These are phyloP conservation scores for Uromys caudimaculatus DNA, from an alignment of 2,797 vertebrate genomes.

Conservation along the genomic window DNA sequence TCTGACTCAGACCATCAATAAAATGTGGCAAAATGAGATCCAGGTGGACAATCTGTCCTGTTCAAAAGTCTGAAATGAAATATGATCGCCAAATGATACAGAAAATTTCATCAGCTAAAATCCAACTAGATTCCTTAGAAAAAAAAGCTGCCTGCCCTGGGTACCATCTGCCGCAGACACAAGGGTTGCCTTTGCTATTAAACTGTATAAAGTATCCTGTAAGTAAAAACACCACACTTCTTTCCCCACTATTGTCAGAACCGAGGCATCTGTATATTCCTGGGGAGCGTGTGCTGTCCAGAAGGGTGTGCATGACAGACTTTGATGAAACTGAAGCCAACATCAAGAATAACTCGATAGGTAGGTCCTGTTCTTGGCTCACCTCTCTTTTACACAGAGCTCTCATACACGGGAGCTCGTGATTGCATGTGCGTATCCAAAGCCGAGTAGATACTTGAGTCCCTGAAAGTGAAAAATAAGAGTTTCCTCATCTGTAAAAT, in stretches of 20 bases:
- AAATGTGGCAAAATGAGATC: slow-evolving; percentile 89
- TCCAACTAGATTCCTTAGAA: slow-evolving; percentile 71
- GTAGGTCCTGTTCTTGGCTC: neutral
- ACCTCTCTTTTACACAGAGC: neutral
- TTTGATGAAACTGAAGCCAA: slow-evolving; percentile 67
- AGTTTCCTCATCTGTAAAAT: slow-evolving; percentile 66
- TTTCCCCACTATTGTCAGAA: neutral
- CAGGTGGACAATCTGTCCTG: slow-evolving; percentile 88
- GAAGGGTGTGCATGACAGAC: slow-evolving; percentile 9
- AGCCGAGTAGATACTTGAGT: slow-evolving; percentile 39
- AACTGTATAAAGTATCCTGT: slow-evolving; percentile 69
- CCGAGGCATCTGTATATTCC: slow-evolving; percentile 36
- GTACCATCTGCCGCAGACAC: slow-evolving; percentile 71
- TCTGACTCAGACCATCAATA: slow-evolving; percentile 60
- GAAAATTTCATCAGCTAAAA: slow-evolving; percentile 81
- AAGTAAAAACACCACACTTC: slow-evolving; percentile 73
- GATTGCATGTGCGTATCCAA: slow-evolving; percentile 26
- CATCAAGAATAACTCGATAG: slow-evolving; percentile 53
- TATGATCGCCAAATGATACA: slow-evolving; percentile 85
- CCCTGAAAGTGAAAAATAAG: slow-evolving; percentile 62
- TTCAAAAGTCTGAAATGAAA: slow-evolving; percentile 91
- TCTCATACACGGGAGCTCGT: neutral
- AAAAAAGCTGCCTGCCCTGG: slow-evolving; percentile 44
- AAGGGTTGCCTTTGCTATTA: slow-evolving; percentile 41
- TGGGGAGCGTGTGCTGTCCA: slow-evolving; percentile 61